phyloP scores from a whole-genome alignment of 2,888 invertebrate genomes.

The Eupithecia centaureata region DNA sequence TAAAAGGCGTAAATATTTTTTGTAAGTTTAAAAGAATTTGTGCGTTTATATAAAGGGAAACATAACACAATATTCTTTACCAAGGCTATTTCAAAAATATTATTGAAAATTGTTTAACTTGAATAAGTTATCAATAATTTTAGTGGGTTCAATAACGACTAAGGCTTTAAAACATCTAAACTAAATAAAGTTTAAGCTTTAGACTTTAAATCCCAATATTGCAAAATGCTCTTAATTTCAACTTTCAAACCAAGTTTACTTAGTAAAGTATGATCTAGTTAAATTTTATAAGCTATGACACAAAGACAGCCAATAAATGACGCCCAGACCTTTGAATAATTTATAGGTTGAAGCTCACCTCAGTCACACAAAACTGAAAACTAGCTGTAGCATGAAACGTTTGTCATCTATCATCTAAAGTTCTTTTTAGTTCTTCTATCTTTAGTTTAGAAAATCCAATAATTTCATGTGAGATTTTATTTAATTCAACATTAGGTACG shows the following conservation, averaged over 20 bases:
- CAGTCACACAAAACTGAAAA: conserved; percentile 42
- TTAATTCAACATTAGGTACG: neutral
- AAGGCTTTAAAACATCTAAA: too few relatives aligned
- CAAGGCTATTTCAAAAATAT: too few relatives aligned
- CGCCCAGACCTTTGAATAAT: conserved; percentile 43
- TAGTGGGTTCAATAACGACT: too few relatives aligned
- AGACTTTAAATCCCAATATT: neutral
- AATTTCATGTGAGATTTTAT: neutral
- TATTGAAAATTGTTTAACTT: too few relatives aligned
- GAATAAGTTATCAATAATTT: too few relatives aligned
- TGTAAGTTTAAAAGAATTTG: too few relatives aligned
- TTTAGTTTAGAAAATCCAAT: neutral
- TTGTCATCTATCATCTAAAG: neutral
- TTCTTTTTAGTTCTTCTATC: too few relatives aligned
- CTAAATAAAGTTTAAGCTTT: too few relatives aligned
- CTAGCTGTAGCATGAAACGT: conserved; percentile 32
- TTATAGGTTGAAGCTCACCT: conserved; percentile 42
- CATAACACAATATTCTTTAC: too few relatives aligned
- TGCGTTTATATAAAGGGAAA: too few relatives aligned
- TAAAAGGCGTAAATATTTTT: too few relatives aligned
- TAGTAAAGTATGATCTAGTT: conserved; percentile 7
- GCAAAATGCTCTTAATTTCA: neutral
- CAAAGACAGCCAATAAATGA: conserved; percentile 38
- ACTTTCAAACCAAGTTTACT: neutral
- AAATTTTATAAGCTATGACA: conserved; percentile 25